A percentile compares a stretch with the other conserved stretches of the same genome.
Conservation (phyloP, 2,113 vertebrate species). For the Neotragus moschatus region DNA sequence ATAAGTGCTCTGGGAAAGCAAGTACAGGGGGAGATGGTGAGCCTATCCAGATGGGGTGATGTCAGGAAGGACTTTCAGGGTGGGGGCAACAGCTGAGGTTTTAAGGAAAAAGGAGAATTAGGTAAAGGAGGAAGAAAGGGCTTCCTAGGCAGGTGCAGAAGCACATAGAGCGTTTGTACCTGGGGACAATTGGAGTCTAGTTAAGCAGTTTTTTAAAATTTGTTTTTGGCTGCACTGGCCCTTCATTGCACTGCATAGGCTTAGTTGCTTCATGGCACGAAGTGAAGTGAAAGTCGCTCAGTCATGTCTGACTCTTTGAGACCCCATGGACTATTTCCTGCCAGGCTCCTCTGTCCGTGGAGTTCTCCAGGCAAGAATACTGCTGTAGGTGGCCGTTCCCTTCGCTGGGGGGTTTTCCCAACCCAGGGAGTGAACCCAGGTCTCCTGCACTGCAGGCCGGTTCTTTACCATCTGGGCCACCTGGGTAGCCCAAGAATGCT, state of each 20-base stretch:
- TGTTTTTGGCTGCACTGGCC: neutral
- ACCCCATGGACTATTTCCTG: neutral
- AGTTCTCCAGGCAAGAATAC: neutral
- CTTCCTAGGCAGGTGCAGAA: neutral
- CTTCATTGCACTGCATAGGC: fast-evolving
- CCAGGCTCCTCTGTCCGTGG: neutral
- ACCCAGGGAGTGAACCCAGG: neutral
- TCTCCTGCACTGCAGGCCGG: neutral
- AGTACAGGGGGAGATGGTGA: neutral
- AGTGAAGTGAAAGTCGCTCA: neutral
- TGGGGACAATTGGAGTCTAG: neutral
- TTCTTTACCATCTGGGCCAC: neutral
- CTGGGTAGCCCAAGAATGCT: neutral
- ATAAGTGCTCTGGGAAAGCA: neutral
- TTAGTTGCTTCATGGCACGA: neutral
- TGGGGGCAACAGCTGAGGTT: neutral
- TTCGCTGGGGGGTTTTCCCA: neutral
- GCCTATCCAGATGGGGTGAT: too few species aligned
- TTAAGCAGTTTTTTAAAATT: neutral
- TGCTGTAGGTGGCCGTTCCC: neutral
- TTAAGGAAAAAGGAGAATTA: neutral
- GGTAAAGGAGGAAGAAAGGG: neutral
- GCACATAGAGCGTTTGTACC: neutral
- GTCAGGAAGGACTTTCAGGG: neutral
- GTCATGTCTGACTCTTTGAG: neutral